A percentile compares a stretch with the other conserved stretches of the same genome.
Conservation (phyloP, 2,888 invertebrate genomes). For the Leucophora obtusa region DNA sequence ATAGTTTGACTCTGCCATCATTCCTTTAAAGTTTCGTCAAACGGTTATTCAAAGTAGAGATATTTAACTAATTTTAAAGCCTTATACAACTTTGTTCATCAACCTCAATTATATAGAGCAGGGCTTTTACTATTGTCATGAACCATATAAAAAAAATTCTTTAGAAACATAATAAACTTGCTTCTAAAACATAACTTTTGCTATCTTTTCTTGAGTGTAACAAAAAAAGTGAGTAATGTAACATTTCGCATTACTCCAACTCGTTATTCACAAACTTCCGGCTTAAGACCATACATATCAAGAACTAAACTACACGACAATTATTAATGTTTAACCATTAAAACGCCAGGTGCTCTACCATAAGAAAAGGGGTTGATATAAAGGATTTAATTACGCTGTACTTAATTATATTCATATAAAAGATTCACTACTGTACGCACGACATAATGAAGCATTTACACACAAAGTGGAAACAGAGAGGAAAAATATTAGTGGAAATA, state of each 20-base stretch:
- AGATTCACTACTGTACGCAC: not conserved
- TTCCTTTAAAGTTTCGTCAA: too few relatives aligned
- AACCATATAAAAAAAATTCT: too few relatives aligned
- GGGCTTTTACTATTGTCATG: too few relatives aligned
- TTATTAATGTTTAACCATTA: constrained; percentile 59
- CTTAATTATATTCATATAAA: constrained; percentile 28
- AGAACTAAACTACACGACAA: constrained; percentile 40
- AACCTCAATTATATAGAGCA: too few relatives aligned
- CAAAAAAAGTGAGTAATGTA: not conserved
- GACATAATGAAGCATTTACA: constrained; percentile 8
- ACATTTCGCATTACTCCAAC: not conserved
- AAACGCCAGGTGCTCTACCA: constrained; percentile 45
- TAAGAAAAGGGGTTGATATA: constrained; percentile 30
- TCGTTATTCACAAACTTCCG: constrained; percentile 27
- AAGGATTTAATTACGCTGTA: constrained; percentile 47
- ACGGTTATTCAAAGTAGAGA: too few relatives aligned
- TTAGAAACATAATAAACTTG: too few relatives aligned
- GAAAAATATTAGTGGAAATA: not conserved
- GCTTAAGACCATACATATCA: constrained; percentile 9
- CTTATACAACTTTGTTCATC: too few relatives aligned
- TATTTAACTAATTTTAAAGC: too few relatives aligned
- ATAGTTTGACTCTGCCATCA: too few relatives aligned
- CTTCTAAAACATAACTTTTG: too few relatives aligned
- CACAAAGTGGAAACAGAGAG: not conserved
- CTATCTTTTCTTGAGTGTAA: not conserved